Evolutionary conservation across 2,113 vertebrate species (phyloP).

Genomic region (Rissa tridactyla): DNA sequence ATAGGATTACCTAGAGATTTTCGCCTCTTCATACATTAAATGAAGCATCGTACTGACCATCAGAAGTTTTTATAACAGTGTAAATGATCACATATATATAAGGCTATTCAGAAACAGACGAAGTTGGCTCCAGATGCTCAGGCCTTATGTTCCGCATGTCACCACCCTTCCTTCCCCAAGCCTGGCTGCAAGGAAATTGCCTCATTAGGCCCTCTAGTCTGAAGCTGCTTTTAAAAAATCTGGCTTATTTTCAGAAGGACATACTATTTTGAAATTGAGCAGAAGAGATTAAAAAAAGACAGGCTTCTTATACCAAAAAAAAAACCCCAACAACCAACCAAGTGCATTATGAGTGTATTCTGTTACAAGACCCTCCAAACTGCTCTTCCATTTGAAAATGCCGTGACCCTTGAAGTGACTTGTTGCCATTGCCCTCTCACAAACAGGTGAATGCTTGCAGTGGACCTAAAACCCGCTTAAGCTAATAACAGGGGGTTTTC

Average conservation of each 20-base stretch:
- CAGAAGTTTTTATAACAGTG: background rate
- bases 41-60: background rate
- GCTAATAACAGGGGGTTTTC: background rate
- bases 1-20: background rate
- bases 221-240: background rate
- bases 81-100: background rate
- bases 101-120: background rate
- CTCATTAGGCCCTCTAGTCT: conserved; percentile 28
- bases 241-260: conserved; percentile 11
- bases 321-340: background rate
- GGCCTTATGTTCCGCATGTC: background rate
- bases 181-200: conserved; percentile 44
- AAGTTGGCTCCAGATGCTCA: background rate
- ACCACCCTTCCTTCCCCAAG: conserved; percentile 49
- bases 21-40: background rate
- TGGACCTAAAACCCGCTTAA: background rate
- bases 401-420: background rate
- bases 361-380: background rate
- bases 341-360: accelerated
- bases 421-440: background rate
- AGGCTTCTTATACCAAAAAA: background rate
- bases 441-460: background rate
- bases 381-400: background rate
- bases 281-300: background rate
- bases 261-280: background rate